Base-by-base conservation (phyloP, 92 coral and sea anemone species). In the Umimayanthus kanabou region DNA sequence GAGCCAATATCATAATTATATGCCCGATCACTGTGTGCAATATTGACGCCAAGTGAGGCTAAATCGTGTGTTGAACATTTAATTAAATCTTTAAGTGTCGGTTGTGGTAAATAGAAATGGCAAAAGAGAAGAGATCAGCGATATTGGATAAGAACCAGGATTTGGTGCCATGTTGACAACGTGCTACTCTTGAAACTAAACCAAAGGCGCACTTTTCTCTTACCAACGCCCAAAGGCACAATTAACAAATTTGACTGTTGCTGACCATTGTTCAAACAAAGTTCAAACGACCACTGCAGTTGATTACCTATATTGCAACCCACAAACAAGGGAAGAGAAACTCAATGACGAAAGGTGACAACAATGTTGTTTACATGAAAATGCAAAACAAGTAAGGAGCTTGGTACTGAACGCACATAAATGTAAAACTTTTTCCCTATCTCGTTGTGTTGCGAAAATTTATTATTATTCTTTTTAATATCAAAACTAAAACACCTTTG, bases 61-160 rank as follows among this genome's bases (percentile, higher is more conserved):
- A 72, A 72, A 72, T 72, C 76, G 76, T 15, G 25, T 72, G 39
- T 72, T 72, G 76, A 72, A 72, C 39, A 72, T 72, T 72, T 72
- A 72, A 72, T 72, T 30, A 72, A 28, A 28, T 4, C 37, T 33
- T 72, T 4, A 72, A 25, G 76, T 72, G 76, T 72, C 30, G 6
- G 11, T 14, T 10, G 40, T 72, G 76, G 30, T 72, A 61, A 61
- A 61, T 22, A 61, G 26, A 61, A 61, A 61, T 13, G 9, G 25
- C 69, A 61, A 20, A 72, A 29, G 76, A 72, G 76, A 30, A 29
- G 39, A 15, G 22, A 72, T 28, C 76, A 72, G 30, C 16, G 76
- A 72, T 72, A 72, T 72, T 30, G 76, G 40, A 28, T 4, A 28
- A 72, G 42, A 72, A 72, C 2, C 13, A 29, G 5, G 40, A 29